Conservation (phyloP, 2,797 vertebrate genomes). For the Crypturellus tataupa region DNA sequence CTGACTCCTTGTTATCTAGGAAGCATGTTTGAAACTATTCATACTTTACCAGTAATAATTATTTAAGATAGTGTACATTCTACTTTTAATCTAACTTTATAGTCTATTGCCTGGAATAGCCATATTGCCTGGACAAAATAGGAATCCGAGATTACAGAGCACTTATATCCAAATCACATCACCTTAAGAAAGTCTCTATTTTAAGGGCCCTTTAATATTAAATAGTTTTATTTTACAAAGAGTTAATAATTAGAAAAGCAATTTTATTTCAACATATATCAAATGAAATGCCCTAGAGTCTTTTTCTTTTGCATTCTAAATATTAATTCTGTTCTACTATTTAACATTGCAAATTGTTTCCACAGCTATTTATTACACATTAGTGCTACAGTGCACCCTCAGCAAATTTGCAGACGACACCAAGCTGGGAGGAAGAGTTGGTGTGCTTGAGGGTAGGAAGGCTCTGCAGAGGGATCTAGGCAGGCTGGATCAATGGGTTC, state of each 20-base stretch:
- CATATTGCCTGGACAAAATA: neutral
- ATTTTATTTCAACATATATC: neutral
- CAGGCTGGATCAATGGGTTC: too few species aligned
- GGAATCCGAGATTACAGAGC: neutral
- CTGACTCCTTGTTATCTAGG: neutral
- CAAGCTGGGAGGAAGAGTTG: too few species aligned
- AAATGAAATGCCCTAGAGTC: neutral
- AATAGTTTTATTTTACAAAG: slow-evolving; percentile 18
- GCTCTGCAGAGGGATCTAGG: too few species aligned
- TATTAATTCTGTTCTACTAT: neutral
- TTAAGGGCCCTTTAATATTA: neutral
- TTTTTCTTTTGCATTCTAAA: neutral
- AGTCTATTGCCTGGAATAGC: neutral
- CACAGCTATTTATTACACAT: neutral
- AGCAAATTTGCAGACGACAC: too few species aligned
- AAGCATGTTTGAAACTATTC: neutral
- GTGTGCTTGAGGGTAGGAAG: too few species aligned
- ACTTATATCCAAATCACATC: neutral
- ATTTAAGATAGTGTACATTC: neutral
- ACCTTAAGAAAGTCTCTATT: neutral
- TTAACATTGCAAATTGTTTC: neutral
- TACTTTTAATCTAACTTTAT: neutral
- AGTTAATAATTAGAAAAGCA: neutral
- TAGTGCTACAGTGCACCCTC: neutral
- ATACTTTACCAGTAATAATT: neutral